A percentile compares a stretch with the other conserved stretches of the same genome.
phyloP scores from a whole-genome alignment of 1,140 invertebrate genomes.

The Helicorthomorpha holstii region DNA sequence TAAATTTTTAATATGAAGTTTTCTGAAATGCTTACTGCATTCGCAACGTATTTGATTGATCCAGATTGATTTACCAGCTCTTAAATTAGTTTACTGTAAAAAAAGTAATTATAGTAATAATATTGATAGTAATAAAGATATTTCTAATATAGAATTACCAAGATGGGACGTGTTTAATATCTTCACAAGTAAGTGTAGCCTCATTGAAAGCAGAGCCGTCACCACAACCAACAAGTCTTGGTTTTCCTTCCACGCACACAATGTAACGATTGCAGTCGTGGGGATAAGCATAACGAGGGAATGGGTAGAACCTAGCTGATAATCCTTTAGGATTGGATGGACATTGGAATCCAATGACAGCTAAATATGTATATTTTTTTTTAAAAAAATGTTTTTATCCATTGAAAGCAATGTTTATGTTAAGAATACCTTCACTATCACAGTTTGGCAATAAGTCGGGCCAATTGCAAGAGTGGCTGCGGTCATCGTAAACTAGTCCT shows the following conservation, averaged over 20 bases:
- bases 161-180: conserved; percentile 52
- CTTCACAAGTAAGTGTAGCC: conserved; percentile 59
- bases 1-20: no score
- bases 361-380: no score
- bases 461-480: conserved; percentile 80
- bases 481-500: conserved; percentile 71
- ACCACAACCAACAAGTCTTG: conserved; percentile 65
- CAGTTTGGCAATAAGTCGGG: conserved; percentile 67
- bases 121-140: no score
- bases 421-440: conserved; percentile 66
- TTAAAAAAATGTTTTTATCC: no score
- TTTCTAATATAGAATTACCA: no score
- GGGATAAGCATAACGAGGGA: conserved; percentile 68
- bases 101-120: no score
- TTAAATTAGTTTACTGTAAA: no score
- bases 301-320: conserved; percentile 74
- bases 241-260: conserved; percentile 64
- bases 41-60: no score
- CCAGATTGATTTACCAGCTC: no score
- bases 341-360: conserved; percentile 31
- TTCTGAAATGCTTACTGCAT: no score
- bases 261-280: conserved; percentile 60
- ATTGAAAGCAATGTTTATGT: no score
- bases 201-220: conserved; percentile 72
- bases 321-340: conserved; percentile 55